A percentile compares a stretch with the other conserved stretches of the same genome.
phyloP scores from a whole-genome alignment of 2,888 invertebrate species.

The Hedya salicella region DNA sequence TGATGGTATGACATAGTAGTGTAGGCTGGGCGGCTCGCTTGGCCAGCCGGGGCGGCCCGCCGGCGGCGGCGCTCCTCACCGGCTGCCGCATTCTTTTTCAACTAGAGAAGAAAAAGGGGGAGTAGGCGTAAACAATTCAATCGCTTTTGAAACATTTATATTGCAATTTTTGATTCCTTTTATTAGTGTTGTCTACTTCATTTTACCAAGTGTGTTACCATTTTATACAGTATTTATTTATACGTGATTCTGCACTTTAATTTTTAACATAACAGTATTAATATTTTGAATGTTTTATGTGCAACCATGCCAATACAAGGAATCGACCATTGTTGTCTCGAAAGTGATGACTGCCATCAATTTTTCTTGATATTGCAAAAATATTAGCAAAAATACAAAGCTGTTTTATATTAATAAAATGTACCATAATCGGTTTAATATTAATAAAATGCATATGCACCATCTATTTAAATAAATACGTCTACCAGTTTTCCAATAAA shows the following conservation, averaged over 20 bases:
- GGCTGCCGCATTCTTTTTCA: neutral
- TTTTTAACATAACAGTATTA: slow-evolving; percentile 63
- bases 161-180: slow-evolving; percentile 55
- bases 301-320: slow-evolving; percentile 57
- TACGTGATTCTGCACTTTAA: slow-evolving; percentile 57
- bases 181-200: slow-evolving; percentile 58
- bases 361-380: neutral
- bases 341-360: slow-evolving; percentile 15
- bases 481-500: neutral
- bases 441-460: neutral
- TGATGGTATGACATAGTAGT: slow-evolving; percentile 80
- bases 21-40: slow-evolving; percentile 69
- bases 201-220: slow-evolving; percentile 71
- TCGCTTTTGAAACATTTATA: slow-evolving; percentile 7
- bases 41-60: slow-evolving; percentile 50
- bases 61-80: neutral
- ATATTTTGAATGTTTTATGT: slow-evolving; percentile 56
- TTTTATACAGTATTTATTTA: slow-evolving; percentile 54
- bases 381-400: neutral
- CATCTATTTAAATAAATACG: neutral
- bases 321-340: slow-evolving; percentile 43
- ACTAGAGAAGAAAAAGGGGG: no score
- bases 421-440: neutral
- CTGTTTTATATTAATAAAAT: neutral
- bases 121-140: neutral